phyloP scores from a whole-genome alignment of 2,797 vertebrate species.

The Neopelma chrysocephalum region DNA sequence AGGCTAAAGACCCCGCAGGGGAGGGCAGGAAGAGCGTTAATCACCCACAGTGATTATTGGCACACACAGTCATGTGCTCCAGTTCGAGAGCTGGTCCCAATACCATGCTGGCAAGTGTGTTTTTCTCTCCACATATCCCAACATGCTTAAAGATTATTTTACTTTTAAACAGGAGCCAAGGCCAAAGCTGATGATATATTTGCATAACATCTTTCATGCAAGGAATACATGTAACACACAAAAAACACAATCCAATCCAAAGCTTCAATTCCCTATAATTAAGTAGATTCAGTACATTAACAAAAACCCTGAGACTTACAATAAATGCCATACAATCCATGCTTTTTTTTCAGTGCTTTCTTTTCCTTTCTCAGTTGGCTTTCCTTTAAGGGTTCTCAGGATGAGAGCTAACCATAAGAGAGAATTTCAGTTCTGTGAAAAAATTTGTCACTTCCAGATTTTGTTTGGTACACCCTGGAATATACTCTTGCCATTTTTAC shows the following conservation, averaged over 20 bases:
- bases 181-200: not conserved
- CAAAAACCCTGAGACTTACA: not conserved
- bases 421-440: not conserved
- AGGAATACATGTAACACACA: not conserved
- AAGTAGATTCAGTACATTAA: not conserved
- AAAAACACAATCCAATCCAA: not conserved
- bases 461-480: not conserved
- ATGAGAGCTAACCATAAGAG: not conserved
- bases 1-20: fast-evolving
- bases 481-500: not conserved
- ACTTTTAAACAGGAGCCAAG: not conserved
- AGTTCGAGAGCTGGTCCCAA: not conserved
- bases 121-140: not conserved
- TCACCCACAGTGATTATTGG: no score
- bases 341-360: not conserved
- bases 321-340: not conserved
- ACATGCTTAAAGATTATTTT: not conserved
- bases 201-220: not conserved
- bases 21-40: not conserved
- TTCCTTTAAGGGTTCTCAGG: not conserved
- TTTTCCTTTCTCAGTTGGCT: not conserved
- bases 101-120: not conserved
- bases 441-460: not conserved
- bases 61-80: not conserved
- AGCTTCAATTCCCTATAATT: not conserved